Base-by-base conservation (phyloP, 2,888 invertebrate species). In the Melikaiella ostensackeni region DNA sequence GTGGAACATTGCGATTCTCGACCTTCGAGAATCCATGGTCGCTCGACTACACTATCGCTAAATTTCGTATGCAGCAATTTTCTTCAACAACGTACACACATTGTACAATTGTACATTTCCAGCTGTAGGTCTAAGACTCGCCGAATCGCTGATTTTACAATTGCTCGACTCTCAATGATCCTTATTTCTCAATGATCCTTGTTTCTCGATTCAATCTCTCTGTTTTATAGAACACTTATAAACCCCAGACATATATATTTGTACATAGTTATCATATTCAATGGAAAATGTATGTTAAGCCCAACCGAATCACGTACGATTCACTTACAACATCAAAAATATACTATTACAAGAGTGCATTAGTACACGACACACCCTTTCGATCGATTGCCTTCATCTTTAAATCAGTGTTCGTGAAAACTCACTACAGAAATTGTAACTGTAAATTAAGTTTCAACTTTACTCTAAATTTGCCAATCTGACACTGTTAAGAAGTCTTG, bases 241-340 rank as follows among this genome's bases (percentile, higher is more conserved):
- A 86, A 85, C 83, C 84, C 87, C 84, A 87, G 84, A 88, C 85
- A 88, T 86, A 86, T 89, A 87, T 89, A 88, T 89, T 89, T 89
- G 89, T 89, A 89, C 88, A 89, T 89, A 89, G 42, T 88, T 90
- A 90, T 88, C 85, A 88, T 89, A 87, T 88, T 84, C 86, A 88
- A 88, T 89, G 86, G 86, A 88, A 88, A 88, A 86, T 87, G 86
- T 86, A 57, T 78, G 79, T 79, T 86, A 85, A 88, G 89, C 85
- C 85, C 87, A 87, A 89, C 86, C 83, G 87, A 89, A 87, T 88
- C 87, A 85, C 84, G 83, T 83, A 85, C 82, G 88, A 88, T 90
- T 89, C 89, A 88, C 87, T 88, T 88, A 89, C 89, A 86, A 90
- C 89, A 90, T 90, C 89, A 90, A 90, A 90, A 90, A 90, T 90